These are phyloP conservation scores for Julus scanicus DNA, from an alignment of 2,888 invertebrate species.

Conservation along the genomic window DNA sequence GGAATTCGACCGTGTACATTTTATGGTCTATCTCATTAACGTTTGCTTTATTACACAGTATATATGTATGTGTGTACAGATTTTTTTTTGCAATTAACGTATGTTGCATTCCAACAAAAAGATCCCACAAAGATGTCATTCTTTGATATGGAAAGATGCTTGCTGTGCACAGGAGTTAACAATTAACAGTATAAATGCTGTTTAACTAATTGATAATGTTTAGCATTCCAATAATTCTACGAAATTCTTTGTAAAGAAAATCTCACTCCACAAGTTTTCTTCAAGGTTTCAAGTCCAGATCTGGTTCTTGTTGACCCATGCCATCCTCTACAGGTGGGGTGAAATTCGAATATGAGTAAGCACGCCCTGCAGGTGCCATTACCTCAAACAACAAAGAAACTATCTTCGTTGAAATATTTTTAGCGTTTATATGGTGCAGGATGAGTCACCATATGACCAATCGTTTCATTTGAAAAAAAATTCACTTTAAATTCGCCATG, in stretches of 20 bases:
- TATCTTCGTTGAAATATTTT: conserved; percentile 16
- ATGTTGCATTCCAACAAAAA: not conserved
- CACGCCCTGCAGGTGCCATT: conserved; percentile 18
- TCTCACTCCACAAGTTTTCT: too few relatives aligned
- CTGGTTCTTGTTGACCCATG: not conserved
- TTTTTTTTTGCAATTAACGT: not conserved
- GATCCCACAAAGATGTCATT: not conserved
- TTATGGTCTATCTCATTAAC: not conserved
- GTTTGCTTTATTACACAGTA: not conserved
- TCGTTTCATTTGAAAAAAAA: not conserved
- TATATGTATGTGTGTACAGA: too few relatives aligned
- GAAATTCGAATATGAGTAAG: conserved; percentile 7
- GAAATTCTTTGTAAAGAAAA: not conserved
- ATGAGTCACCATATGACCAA: conserved; percentile 30
- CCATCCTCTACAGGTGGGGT: not conserved
- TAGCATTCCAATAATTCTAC: not conserved
- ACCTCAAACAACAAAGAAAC: conserved; percentile 43
- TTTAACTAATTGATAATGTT: not conserved
- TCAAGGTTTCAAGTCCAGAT: not conserved
- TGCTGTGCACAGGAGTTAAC: not conserved
- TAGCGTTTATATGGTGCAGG: conserved; percentile 18
- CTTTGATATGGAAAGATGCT: not conserved
- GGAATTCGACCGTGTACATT: not conserved
- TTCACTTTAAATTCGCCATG: not conserved
- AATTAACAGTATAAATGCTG: not conserved